Evolutionary conservation across 2,797 vertebrate species (phyloP).

Genomic region (Tragelaphus eurycerus): DNA sequence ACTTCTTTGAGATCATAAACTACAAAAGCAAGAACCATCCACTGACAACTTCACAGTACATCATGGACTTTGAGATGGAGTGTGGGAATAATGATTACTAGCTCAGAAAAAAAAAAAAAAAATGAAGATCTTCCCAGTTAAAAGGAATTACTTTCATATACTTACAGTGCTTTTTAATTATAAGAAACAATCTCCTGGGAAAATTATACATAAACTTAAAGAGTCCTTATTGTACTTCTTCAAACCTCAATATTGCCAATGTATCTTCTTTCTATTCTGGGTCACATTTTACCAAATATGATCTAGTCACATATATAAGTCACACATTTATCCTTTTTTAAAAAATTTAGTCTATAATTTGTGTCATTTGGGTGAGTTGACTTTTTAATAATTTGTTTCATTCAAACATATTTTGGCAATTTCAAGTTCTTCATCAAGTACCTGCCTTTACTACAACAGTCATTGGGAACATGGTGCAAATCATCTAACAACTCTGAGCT

Average conservation of each 20-base stretch:
- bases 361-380: not conserved
- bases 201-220: not conserved
- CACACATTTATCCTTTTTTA: not conserved
- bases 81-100: conserved; percentile 1
- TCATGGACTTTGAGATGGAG: not conserved
- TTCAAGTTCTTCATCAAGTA: not conserved
- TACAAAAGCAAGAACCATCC: not conserved
- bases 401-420: not conserved
- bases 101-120: not conserved
- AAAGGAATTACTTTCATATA: not conserved
- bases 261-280: not conserved
- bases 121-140: not conserved
- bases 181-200: not conserved
- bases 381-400: not conserved
- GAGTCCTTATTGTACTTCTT: not conserved
- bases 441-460: not conserved
- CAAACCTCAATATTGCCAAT: not conserved
- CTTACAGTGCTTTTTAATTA: conserved; percentile 23
- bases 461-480: not conserved
- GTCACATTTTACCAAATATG: not conserved
- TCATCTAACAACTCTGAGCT: not conserved
- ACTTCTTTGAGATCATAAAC: not conserved
- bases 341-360: not conserved
- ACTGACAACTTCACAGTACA: not conserved
- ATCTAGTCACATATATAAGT: not conserved